Base-by-base conservation (phyloP, 1,140 invertebrate genomes). In the Pseudobourletiella spinata region DNA sequence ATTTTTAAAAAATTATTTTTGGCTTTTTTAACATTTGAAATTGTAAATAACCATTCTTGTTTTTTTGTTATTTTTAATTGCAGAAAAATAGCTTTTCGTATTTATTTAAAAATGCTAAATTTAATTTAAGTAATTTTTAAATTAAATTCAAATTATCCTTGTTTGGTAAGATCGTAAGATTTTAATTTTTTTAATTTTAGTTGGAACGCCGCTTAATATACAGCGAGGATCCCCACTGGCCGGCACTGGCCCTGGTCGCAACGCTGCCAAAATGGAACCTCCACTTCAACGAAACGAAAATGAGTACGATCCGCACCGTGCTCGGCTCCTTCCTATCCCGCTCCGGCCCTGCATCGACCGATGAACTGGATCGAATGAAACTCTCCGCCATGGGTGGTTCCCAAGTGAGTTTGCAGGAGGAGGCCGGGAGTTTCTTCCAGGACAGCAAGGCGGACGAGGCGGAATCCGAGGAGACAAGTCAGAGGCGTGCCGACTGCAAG, bases 241-340 rank as follows among this genome's bases (percentile, higher is more conserved):
- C 92, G 2, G 86, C 83, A 39, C 77, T 89, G 8, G 89, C 86
- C 15, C 73, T 95, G 2, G 84, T 86, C 48, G 91, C 89, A 42
- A 90, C 86, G 63, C 76, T 96, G 54, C 91, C 91, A 1, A 84
- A 86, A 72, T 76, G 96, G 20, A 86, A 89, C 39, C 85, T 90
- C 28, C 93, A 96, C 75, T 80, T 95, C 16, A 95, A 91, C 76
- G 89, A 94, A 73, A 83, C 86, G 64, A 93, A 93, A 74, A 83
- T 93, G 20, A 77, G 80, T 42, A 83, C 87, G 1, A 79, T 87
- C 26, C 69, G 75, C 30, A 72, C 78, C 2, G 78, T 83, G 69
- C 74, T 77, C 25, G 58, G 58, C 15, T 66, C 68, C 2, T 69
- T 64, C 50, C 39, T 56, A 1, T 54, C n/a, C 16, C 20, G 14